Base-by-base conservation (phyloP, 2,113 vertebrate genomes). In the Cavia aperea region DNA sequence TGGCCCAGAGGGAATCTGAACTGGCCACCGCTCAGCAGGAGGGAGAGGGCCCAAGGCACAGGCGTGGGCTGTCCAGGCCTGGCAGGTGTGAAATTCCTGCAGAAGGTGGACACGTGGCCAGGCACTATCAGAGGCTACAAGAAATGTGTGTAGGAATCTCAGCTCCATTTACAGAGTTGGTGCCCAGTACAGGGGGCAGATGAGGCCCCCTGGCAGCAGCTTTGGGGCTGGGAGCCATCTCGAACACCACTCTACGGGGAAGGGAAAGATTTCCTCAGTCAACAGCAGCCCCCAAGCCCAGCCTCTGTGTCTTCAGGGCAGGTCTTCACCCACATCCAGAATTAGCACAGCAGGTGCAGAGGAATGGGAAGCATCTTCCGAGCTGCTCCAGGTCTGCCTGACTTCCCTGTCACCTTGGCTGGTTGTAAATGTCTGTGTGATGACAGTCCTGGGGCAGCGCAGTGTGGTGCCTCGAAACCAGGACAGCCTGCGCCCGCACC, bases 31-130 rank as follows among this genome's bases (percentile, higher is more conserved):
- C 58, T 58, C 46, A 85, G 43, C 86, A 0, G 86, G 88, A 68
- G 77, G 68, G 82, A 78, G 60, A 93, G 43, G 66, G 31, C 82
- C 93, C 31, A 62, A 88, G 93, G 86, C 56, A 18, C 1, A 29
- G 68, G 62, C 0, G 1, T 18, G 0, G 7, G 75, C 26, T 29
- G 33, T 26, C 33, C 29, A 51, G 24, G 21, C 31, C 43, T 24
- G 12, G 49, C 85, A 92, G 95, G 93, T 91, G 93, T 81, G 81
- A 93, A 95, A 91, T 88, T 39, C 86, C 90, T 0, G 7, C 0
- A 66, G 86, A 89, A 87, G 70, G 88, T 56, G 36, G 23, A 5
- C 1, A 0, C 33, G 2, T 29, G 11, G n/a, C 36, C 43, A 18
- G 43, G 8, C 12, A 29, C 51, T n/a, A 43, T 33, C n/a, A 51